Evolutionary conservation across 2,113 vertebrate genomes (phyloP), one percentile per base, ranked within the genome.

Genomic region (Mesembrinibis cayennensis): DNA sequence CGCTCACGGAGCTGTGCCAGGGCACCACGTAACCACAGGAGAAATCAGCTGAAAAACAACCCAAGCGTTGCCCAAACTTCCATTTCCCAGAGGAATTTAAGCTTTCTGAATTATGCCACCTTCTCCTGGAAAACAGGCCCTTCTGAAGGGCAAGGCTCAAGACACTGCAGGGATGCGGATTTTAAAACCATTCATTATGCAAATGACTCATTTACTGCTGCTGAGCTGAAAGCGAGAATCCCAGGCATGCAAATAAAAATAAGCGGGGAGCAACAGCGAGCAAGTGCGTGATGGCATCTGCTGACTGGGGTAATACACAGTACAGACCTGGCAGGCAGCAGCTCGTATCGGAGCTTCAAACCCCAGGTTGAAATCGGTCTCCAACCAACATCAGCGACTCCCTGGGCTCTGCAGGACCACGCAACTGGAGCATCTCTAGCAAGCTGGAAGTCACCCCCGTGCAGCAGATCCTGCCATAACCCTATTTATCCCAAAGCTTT

Each of bases 161-260:
- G 80, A 49, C 79, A 74, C 80, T 20, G 80, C 88, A 50, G 88
- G 82, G 90, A 63, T 80, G 62, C 76, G 40, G 82, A 42, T 84
- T 81, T 90, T 62, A 34, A 92, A 95, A 36, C 95, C 95, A 69
- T 80, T 96, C 82, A 93, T 94, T 95, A 96, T 95, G 95, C 97
- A 96, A 96, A 96, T 82, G 26, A 71, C 53, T 95, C 93, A 34
- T 91, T 95, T 94, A 90, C 73, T 70, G 93, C 93, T 38, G 93
- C 95, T 59, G 91, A 94, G 87, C 96, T 50, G 91, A 65, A 79
- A 72, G 93, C 91, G 93, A 86, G 90, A 96, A 96, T 96, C 92
- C 92, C 92, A 96, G 42, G 96, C 95, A 95, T 26, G 92, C 93
- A 86, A 94, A 95, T 83, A 93, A 83, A 96, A 93, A 90, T 38